Evolutionary conservation across 2,888 invertebrate genomes (phyloP), one percentile per base, ranked within the genome.

Genomic region (Hoplodrina ambigua): DNA sequence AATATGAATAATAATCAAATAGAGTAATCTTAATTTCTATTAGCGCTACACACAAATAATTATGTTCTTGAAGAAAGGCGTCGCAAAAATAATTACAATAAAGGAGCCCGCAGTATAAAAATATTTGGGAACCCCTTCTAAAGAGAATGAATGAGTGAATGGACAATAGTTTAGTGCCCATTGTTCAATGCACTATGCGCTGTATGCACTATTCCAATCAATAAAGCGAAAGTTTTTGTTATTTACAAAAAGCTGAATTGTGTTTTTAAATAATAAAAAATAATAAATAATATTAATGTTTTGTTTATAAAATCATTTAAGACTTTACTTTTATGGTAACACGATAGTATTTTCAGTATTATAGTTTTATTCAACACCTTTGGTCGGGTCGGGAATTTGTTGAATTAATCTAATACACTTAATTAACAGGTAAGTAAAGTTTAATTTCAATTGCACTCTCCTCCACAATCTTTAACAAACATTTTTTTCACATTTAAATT

Each of bases 141-240:
- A n/a, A n/a, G 25, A 25, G 30, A 71, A 64, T 78, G 64, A 76
- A 80, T 75, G 33, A 46, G 46, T 54, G 62, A 69, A 75, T 61
- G 57, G 54, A 19, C 54, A 58, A 50, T 41, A 64, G 52, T 57
- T 13, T 20, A 33, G 25, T 25, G n/a, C n/a, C 60, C 37, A 76
- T 80, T 78, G 78, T 81, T 52, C 25, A 41, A n/a, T 54, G 30
- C 56, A 66, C 25, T 59, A 52, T 37, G n/a, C 41, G 46, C 58
- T 57, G 10, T 46, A 55, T 54, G 61, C 54, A 58, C 52, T 46
- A 63, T 46, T 17, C 61, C 62, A 59, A 66, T 71, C 70, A 63
- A 67, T 80, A 53, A 63, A 69, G 20, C 50, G 75, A 78, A 66
- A 78, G 76, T 75, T 49, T 68, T 68, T 69, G 49, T 64, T 55